phyloP scores from a whole-genome alignment of 1,140 invertebrate species.

The Acromyrmex heyeri region DNA sequence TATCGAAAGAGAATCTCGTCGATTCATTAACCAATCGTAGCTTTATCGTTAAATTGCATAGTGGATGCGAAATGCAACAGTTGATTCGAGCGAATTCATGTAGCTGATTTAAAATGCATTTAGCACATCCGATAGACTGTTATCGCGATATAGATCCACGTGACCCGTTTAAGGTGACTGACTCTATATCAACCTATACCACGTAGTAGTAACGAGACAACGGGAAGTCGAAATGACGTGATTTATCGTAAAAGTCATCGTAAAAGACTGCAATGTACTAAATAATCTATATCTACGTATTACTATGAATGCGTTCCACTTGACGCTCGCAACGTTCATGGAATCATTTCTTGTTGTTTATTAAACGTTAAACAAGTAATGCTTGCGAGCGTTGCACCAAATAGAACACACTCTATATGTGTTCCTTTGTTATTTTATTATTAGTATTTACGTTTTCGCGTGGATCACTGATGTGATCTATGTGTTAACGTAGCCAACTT shows the following conservation, averaged over 20 bases:
- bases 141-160: conserved; percentile 47
- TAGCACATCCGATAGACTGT: conserved; percentile 46
- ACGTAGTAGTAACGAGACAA: conserved; percentile 53
- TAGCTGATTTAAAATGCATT: conserved; percentile 42
- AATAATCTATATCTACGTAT: conserved; percentile 6
- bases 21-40: not conserved
- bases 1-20: not conserved
- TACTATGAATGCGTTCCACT: no score
- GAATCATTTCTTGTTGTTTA: no score
- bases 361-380: no score
- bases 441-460: not conserved
- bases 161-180: conserved; percentile 74
- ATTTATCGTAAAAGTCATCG: conserved; percentile 24
- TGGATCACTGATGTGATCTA: no score
- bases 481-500: not conserved
- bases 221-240: conserved; percentile 66
- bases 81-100: conserved; percentile 25
- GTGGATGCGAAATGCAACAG: conserved; percentile 32
- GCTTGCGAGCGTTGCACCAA: no score
- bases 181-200: conserved; percentile 47
- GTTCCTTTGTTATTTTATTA: not conserved
- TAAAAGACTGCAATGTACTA: not conserved
- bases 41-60: not conserved
- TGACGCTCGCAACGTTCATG: no score
- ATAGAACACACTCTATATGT: no score